phyloP scores from a whole-genome alignment of 1,140 invertebrate species.

The Centruroides sculpturatus region DNA sequence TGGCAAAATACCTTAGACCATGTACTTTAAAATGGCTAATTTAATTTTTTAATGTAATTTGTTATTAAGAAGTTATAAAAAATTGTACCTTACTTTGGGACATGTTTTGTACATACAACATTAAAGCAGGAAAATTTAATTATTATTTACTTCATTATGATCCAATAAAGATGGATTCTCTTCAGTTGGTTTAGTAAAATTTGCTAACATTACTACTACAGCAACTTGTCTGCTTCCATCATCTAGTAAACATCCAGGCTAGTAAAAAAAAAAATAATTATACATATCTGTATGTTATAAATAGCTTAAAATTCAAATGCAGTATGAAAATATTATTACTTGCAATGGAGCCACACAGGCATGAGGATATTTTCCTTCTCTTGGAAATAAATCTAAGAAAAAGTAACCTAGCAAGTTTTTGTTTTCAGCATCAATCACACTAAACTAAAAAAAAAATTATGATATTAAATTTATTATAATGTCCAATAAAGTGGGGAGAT shows the following conservation, averaged over 20 bases:
- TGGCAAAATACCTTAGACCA: no score
- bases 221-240: conserved; percentile 29
- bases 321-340: conserved; percentile 18
- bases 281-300: not conserved
- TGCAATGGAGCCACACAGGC: conserved; percentile 33
- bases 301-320: no score
- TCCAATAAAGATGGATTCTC: conserved; percentile 37
- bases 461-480: no score
- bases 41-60: no score
- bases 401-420: conserved; percentile 36
- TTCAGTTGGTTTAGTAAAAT: conserved; percentile 37
- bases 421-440: conserved; percentile 30
- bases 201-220: conserved; percentile 38
- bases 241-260: conserved; percentile 31
- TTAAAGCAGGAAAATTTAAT: not conserved
- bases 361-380: conserved; percentile 40
- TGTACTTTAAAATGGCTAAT: no score
- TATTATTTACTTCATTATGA: conserved; percentile 34
- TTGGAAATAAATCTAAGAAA: conserved; percentile 37
- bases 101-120: not conserved
- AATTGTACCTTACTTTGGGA: no score
- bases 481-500: no score
- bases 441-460: conserved; percentile 23
- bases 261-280: conserved; percentile 14
- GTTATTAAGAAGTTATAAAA: no score